Evolutionary conservation across 2,888 invertebrate genomes (phyloP).

Genomic region (Peribatodes rhomboidaria): DNA sequence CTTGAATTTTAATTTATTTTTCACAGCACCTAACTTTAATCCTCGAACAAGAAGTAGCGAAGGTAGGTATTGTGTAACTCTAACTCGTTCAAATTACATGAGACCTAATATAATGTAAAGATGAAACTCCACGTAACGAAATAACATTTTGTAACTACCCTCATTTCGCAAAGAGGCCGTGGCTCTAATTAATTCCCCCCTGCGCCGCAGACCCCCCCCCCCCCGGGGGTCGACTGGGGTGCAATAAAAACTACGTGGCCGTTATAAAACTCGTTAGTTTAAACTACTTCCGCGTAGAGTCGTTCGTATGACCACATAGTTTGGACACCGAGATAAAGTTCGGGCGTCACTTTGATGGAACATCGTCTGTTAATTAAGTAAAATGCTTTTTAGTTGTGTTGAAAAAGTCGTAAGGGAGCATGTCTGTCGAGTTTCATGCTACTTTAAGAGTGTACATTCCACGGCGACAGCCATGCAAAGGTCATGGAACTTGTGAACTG

Average conservation of each 20-base stretch:
- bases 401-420: not conserved
- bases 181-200: slow-evolving; percentile 30
- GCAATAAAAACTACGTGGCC: slow-evolving; percentile 32
- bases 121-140: slow-evolving; percentile 17
- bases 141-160: slow-evolving; percentile 33
- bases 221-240: slow-evolving; percentile 12
- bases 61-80: not conserved
- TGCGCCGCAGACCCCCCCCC: not conserved
- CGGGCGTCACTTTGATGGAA: not conserved
- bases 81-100: not conserved
- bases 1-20: too few species aligned
- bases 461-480: too few species aligned
- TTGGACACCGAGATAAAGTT: not conserved
- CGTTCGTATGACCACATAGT: not conserved
- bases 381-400: not conserved
- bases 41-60: too few species aligned
- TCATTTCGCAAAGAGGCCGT: slow-evolving; percentile 29
- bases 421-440: not conserved
- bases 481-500: too few species aligned
- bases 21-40: too few species aligned
- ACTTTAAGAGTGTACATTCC: too few species aligned
- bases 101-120: slow-evolving; percentile 4
- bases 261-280: slow-evolving; percentile 34
- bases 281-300: slow-evolving; percentile 10
- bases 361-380: not conserved